Base-by-base conservation (phyloP, 2,888 invertebrate species). In the Drosophila affinis region DNA sequence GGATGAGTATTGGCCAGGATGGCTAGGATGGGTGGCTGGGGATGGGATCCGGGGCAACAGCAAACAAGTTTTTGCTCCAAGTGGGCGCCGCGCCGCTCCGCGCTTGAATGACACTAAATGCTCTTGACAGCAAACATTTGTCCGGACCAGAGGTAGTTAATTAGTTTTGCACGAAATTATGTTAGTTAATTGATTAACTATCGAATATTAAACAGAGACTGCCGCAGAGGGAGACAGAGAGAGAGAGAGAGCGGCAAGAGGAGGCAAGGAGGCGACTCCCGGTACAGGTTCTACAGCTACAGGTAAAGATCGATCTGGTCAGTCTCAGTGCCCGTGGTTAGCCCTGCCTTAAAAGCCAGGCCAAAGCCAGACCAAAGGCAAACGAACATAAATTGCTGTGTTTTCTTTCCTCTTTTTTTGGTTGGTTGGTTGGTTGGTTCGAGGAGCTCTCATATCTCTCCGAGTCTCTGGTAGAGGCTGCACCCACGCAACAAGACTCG, bases 141-240 rank as follows among this genome's bases (percentile, higher is more conserved):
- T 87, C 81, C 76, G 81, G 62, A 57, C 73, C 62, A 70, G 65
- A 78, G 79, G 77, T 65, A 79, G 85, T 89, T 89, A 88, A 88
- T 88, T 88, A 79, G 83, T 85, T 88, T 88, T 86, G 79, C 89
- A 89, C 85, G 71, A 83, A 87, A 82, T 84, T 72, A 88, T 85
- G 79, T 76, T 76, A 76, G 75, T 83, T 81, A 85, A 87, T 87
- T 87, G 85, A 85, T 85, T 84, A 85, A 77, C 80, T 80, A 78
- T 77, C 81, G 78, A 65, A 68, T 74, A 70, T 65, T 72, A 51
- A 56, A 68, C 54, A 65, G 67, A n/a, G 39, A 51, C 55, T 39
- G 21, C 39, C 2, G 12, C 39, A 14, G 32, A 29, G 14, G 24
- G 29, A 9, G 29, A 2, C 1, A 27, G 27, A 14, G 21, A 18